Conservation (phyloP, 2,888 invertebrate genomes). For the Phytoseiulus persimilis region DNA sequence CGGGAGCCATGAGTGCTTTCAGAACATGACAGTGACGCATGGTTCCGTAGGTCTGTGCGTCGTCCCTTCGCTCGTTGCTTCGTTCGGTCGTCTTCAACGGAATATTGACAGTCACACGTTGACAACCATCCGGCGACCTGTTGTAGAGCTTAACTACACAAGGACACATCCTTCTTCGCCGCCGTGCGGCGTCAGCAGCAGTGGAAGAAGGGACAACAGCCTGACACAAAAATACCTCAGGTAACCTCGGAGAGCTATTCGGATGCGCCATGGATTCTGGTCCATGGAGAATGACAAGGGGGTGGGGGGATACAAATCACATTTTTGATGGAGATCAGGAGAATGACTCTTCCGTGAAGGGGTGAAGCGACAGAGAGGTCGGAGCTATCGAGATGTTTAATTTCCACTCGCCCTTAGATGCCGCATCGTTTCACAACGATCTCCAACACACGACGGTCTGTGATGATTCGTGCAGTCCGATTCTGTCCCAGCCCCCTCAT, state of each 20-base stretch:
- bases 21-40: neutral
- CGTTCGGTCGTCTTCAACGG: neutral
- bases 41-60: neutral
- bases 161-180: neutral
- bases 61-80: neutral
- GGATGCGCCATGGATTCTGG: too few relatives aligned
- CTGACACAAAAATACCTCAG: neutral
- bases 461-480: too few relatives aligned
- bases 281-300: too few relatives aligned
- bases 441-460: neutral
- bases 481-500: too few relatives aligned
- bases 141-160: constrained; percentile 5
- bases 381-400: too few relatives aligned
- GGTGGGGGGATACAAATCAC: too few relatives aligned
- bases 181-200: neutral
- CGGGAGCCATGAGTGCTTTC: neutral
- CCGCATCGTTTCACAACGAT: too few relatives aligned
- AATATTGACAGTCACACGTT: constrained; percentile 5
- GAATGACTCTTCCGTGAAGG: too few relatives aligned
- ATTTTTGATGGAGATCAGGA: too few relatives aligned
- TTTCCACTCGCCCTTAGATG: too few relatives aligned
- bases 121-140: constrained; percentile 5
- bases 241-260: neutral
- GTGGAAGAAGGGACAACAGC: neutral
- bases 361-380: too few relatives aligned